Percentiles rank a stretch among this genome's conserved stretches.
Conservation (phyloP, 2,113 vertebrate genomes). For the Indicator indicator region DNA sequence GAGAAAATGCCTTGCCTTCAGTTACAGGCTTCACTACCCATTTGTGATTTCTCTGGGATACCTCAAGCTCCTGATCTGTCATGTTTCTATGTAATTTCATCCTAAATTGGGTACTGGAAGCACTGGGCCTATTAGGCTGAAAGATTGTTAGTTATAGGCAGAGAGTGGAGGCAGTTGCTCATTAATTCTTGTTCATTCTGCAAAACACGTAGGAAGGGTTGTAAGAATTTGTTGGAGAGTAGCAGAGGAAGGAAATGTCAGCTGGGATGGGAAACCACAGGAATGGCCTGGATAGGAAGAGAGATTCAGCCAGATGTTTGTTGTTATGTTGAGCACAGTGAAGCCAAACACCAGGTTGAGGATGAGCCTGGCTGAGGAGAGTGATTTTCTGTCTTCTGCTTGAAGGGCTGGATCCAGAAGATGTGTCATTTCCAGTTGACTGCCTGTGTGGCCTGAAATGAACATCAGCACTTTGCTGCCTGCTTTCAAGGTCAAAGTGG, state of each 20-base stretch:
- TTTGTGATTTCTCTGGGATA: not conserved
- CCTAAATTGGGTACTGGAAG: not conserved
- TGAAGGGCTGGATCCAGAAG: not conserved
- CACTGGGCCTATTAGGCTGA: not conserved
- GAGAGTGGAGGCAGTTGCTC: not conserved
- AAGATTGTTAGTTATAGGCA: not conserved
- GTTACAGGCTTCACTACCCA: not conserved
- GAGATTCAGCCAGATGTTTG: conserved; percentile 20
- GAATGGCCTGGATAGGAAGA: not conserved
- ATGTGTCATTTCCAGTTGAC: not conserved
- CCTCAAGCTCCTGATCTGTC: not conserved
- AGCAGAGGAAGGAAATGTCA: conserved; percentile 15
- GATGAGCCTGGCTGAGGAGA: not conserved
- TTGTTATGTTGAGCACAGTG: not conserved
- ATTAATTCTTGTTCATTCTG: not conserved
- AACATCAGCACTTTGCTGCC: rapidly evolving
- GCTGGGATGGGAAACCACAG: not conserved
- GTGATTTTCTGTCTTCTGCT: not conserved
- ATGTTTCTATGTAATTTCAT: not conserved
- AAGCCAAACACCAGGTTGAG: not conserved
- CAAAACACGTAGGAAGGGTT: not conserved
- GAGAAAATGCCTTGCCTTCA: not conserved
- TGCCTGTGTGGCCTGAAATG: not conserved
- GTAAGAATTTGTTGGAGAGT: not conserved
- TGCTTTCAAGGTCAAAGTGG: not conserved